A percentile compares a stretch with the other conserved stretches of the same genome.
These are phyloP conservation scores for Zonotrichia leucophrys DNA, from an alignment of 2,113 vertebrate species.

Conservation along the genomic window DNA sequence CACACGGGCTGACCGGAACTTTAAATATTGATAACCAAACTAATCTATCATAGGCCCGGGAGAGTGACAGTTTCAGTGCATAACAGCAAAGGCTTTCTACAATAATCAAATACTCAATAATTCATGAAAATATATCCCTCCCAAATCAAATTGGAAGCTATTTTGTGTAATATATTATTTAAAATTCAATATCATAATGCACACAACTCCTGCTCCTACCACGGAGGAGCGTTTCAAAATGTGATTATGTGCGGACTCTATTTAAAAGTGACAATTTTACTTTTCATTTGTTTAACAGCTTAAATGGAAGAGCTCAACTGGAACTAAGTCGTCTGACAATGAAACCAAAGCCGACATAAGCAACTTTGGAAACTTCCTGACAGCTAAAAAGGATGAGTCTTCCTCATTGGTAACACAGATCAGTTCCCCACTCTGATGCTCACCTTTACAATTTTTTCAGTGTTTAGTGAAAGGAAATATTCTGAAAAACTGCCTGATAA, in stretches of 20 bases:
- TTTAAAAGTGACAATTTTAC: conserved; percentile 82
- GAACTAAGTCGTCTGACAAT: conserved; percentile 75
- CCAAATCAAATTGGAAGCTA: conserved; percentile 81
- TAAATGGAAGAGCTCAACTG: conserved; percentile 70
- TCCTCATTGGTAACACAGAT: background rate
- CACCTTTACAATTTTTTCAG: background rate
- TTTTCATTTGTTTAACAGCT: conserved; percentile 80
- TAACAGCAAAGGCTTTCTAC: conserved; percentile 76
- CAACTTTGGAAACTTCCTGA: conserved; percentile 57
- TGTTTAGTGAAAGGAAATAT: background rate
- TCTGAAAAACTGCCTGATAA: background rate
- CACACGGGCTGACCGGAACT: conserved; percentile 62
- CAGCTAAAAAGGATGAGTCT: background rate
- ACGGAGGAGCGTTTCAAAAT: conserved; percentile 71
- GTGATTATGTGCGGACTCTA: conserved; percentile 75
- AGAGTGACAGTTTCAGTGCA: conserved; percentile 74
- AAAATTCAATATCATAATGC: conserved; percentile 83
- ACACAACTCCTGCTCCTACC: conserved; percentile 72
- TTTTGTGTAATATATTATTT: conserved; percentile 84
- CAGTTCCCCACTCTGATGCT: background rate
- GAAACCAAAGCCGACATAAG: conserved; percentile 54
- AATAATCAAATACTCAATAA: conserved; percentile 82
- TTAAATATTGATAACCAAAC: conserved; percentile 81
- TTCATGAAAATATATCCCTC: conserved; percentile 80
- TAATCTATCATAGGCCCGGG: conserved; percentile 70